Percentiles rank a stretch among this genome's conserved stretches.
phyloP scores from a whole-genome alignment of 1,140 invertebrate species.

The Psilanteris sp. region DNA sequence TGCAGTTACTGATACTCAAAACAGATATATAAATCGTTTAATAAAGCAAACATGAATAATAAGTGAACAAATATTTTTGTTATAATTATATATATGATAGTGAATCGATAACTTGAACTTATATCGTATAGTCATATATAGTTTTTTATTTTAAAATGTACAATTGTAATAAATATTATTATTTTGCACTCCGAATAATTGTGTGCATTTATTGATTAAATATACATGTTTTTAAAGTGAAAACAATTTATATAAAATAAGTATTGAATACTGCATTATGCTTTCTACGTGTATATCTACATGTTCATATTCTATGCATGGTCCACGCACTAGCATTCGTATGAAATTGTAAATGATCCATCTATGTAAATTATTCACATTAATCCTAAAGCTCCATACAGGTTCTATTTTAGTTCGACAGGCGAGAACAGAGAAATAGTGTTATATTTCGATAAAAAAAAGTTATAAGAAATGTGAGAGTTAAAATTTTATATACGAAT shows the following conservation, averaged over 20 bases:
- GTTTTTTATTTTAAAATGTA: too few species aligned
- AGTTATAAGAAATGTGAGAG: slow-evolving; percentile 11
- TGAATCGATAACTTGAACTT: too few species aligned
- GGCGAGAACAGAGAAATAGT: slow-evolving; percentile 28
- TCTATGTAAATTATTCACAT: slow-evolving; percentile 51
- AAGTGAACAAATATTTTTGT: too few species aligned
- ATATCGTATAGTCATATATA: too few species aligned
- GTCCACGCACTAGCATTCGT: slow-evolving; percentile 22
- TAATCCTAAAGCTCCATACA: slow-evolving; percentile 48
- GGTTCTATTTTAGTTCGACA: slow-evolving; percentile 40
- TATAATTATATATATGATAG: too few species aligned
- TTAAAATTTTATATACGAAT: not conserved
- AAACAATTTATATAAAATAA: slow-evolving; percentile 8
- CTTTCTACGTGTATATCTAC: slow-evolving; percentile 12
- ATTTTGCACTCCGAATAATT: too few species aligned
- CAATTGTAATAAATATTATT: too few species aligned
- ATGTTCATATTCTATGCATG: slow-evolving; percentile 38
- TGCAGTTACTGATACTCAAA: too few species aligned
- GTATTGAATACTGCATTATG: slow-evolving; percentile 19
- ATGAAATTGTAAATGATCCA: slow-evolving; percentile 44
- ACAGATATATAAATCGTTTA: too few species aligned
- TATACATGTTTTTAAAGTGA: too few species aligned
- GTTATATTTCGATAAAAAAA: slow-evolving; percentile 18
- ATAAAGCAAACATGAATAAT: too few species aligned
- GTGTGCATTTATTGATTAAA: too few species aligned